Conservation (phyloP, 2,113 vertebrate species). For the Shinisaurus crocodilurus region DNA sequence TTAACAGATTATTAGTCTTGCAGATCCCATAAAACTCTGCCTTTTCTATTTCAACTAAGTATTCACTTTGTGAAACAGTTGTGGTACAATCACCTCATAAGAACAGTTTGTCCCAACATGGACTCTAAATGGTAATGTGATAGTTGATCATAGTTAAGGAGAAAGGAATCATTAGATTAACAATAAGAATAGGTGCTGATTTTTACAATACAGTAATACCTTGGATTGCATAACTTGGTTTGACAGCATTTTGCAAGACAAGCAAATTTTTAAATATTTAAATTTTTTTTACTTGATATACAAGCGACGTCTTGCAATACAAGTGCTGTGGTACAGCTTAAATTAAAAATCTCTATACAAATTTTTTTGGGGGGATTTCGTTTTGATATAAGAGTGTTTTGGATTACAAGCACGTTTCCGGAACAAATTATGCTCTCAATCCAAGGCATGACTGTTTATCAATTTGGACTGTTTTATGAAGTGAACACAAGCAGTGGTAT, state of each 20-base stretch:
- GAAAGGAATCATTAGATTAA: neutral
- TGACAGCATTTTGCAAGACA: too few species aligned
- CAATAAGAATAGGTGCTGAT: neutral
- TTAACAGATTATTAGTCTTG: neutral
- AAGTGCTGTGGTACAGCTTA: too few species aligned
- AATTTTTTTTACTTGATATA: too few species aligned
- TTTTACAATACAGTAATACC: neutral
- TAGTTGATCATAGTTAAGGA: neutral
- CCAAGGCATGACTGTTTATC: too few species aligned
- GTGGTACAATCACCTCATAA: neutral
- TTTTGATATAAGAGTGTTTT: too few species aligned
- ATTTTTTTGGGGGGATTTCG: too few species aligned
- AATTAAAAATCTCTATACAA: too few species aligned
- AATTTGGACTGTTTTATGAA: constrained; percentile 12
- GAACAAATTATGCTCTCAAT: too few species aligned
- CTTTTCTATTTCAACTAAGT: neutral
- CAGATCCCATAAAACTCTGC: neutral
- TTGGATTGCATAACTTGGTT: too few species aligned
- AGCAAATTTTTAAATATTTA: too few species aligned
- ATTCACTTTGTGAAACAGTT: neutral
- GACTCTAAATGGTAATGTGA: neutral
- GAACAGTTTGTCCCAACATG: neutral
- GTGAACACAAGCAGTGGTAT: neutral
- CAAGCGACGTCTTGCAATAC: too few species aligned
- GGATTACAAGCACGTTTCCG: too few species aligned